phyloP scores from a whole-genome alignment of 2,797 vertebrate species.

The Heterohyrax brucei region DNA sequence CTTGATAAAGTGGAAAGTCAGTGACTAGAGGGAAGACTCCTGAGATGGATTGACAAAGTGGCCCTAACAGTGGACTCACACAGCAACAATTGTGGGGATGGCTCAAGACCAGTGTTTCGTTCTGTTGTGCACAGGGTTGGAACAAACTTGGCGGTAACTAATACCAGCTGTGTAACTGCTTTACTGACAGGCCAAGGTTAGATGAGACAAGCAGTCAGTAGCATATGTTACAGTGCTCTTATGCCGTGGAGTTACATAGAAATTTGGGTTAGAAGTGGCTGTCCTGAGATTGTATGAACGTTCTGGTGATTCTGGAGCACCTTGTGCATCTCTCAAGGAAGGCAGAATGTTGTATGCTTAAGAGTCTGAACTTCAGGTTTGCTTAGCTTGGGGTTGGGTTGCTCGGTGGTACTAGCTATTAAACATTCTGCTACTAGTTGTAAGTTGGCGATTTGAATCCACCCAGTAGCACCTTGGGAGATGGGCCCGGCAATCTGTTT shows the following conservation, averaged over 20 bases:
- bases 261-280: no score
- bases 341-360: no score
- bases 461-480: no score
- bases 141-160: not conserved
- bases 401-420: no score
- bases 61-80: not conserved
- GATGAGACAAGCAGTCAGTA: not conserved
- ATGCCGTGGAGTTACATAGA: not conserved
- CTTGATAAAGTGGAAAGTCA: not conserved
- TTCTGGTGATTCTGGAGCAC: not conserved
- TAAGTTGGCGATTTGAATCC: no score
- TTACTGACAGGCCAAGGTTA: not conserved
- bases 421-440: no score
- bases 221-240: rapidly evolving
- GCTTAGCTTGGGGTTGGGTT: no score
- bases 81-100: not conserved
- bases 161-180: no score
- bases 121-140: not conserved
- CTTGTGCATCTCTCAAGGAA: not conserved
- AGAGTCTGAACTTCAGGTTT: no score
- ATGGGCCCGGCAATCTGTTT: no score
- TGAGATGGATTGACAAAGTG: not conserved
- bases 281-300: no score
- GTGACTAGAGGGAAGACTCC: not conserved
- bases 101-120: not conserved